A percentile compares a stretch with the other conserved stretches of the same genome.
Conservation (phyloP, 2,797 vertebrate genomes). For the Acanthurus tractus region DNA sequence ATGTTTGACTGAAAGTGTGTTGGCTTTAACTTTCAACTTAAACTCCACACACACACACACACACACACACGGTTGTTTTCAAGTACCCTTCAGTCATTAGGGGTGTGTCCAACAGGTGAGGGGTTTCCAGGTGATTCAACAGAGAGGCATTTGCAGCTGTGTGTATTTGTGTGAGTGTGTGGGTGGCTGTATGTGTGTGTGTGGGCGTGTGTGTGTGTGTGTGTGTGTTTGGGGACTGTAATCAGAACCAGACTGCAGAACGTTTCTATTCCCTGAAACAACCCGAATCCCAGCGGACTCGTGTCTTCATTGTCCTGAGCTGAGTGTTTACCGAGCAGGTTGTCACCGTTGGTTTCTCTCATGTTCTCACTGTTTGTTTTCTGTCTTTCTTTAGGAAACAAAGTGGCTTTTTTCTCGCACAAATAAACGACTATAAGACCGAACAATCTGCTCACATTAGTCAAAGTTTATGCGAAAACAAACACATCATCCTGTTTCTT, state of each 20-base stretch:
- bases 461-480: not conserved
- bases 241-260: slow-evolving; percentile 11
- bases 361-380: not conserved
- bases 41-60: too few species aligned
- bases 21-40: too few species aligned
- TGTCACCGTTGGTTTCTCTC: not conserved
- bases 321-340: not conserved
- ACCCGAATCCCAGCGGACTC: not conserved
- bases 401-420: not conserved
- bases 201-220: not conserved
- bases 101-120: slow-evolving; percentile 26
- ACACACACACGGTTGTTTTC: not conserved
- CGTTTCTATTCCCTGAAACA: not conserved
- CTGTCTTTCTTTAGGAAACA: not conserved
- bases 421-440: not conserved
- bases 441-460: not conserved
- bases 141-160: slow-evolving; percentile 26
- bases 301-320: not conserved
- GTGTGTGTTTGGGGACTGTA: slow-evolving; percentile 5
- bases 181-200: not conserved
- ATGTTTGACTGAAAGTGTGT: too few species aligned
- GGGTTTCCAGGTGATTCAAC: slow-evolving; percentile 44
- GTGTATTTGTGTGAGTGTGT: slow-evolving; percentile 8
- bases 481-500: not conserved
- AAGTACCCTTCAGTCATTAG: not conserved